Base-by-base conservation (phyloP, 2,113 vertebrate species). In the Addax nasomaculatus region DNA sequence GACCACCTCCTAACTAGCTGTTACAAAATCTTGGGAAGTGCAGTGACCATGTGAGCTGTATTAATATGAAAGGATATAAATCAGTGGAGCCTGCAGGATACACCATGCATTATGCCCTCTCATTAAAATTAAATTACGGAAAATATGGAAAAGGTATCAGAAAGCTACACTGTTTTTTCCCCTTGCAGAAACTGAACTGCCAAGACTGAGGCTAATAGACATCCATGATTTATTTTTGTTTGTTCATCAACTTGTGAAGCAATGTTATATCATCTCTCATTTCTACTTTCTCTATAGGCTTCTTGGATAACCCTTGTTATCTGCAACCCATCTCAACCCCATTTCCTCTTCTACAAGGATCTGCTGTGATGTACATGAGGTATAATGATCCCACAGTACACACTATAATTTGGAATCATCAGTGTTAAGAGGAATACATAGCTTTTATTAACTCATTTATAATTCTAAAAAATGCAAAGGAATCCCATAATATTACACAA, bases 71-170 rank as follows among this genome's bases (percentile, higher is more conserved):
- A 86, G 14, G 7, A 49, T 1, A 58, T 5, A 47, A 62, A 62
- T 90, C 53, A 80, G 1, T 5, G 1, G 36, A 33, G 19, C 17
- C 70, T 58, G 27, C 27, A 81, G 23, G 36, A 6, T 17, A 89
- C 14, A 12, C 27, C 11, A 29, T 6, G 3, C 0, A 33, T 27
- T 30, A 36, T 1, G 23, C 1, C 13, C 16, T 64, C 3, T 2
- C 30, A 14, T 76, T 53, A 93, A 87, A 84, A 43, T 0, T 25
- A 53, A 79, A 90, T 87, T 83, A 85, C 8, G 6, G 25, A 85
- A 30, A 90, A 90, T 19, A 79, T 6, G 25, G 36, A 58, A 85
- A 79, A 93, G 33, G 17, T 2, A 19, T 43, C 36, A 89, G 33
- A 86, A 49, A 57, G 8, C 6, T 57, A 0, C 17, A 70, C 3